Percentiles rank a stretch among this genome's conserved stretches.
phyloP scores from a whole-genome alignment of 2,113 vertebrate species.

The Melospiza melodia region DNA sequence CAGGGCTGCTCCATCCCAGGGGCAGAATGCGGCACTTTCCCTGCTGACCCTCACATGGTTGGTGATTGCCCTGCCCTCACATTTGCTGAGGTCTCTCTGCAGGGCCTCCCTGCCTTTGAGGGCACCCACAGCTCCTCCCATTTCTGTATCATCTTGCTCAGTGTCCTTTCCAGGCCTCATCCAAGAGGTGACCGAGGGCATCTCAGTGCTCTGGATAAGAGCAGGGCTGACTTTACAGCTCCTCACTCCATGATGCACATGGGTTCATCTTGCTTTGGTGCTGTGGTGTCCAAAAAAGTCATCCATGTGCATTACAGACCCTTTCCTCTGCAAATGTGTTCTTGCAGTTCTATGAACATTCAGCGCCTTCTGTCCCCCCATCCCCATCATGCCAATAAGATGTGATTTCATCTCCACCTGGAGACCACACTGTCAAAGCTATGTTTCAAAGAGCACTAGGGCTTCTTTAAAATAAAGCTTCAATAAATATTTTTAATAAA shows the following conservation, averaged over 20 bases:
- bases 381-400: neutral
- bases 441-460: neutral
- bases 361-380: neutral
- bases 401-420: neutral
- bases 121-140: neutral
- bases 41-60: neutral
- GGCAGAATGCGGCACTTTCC: neutral
- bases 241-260: neutral
- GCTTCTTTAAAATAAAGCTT: neutral
- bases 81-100: neutral
- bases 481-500: neutral
- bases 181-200: neutral
- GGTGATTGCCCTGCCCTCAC: neutral
- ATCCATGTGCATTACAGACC: fast-evolving
- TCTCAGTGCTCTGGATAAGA: neutral
- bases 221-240: neutral
- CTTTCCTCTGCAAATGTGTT: neutral
- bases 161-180: neutral
- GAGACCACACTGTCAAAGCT: neutral
- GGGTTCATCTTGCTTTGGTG: neutral
- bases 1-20: neutral
- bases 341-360: neutral
- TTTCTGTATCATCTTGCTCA: neutral
- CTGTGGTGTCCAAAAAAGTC: neutral
- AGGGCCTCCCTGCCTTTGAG: fast-evolving